Evolutionary conservation across 1,140 invertebrate genomes (phyloP).

Genomic region (Drosophila pachea): DNA sequence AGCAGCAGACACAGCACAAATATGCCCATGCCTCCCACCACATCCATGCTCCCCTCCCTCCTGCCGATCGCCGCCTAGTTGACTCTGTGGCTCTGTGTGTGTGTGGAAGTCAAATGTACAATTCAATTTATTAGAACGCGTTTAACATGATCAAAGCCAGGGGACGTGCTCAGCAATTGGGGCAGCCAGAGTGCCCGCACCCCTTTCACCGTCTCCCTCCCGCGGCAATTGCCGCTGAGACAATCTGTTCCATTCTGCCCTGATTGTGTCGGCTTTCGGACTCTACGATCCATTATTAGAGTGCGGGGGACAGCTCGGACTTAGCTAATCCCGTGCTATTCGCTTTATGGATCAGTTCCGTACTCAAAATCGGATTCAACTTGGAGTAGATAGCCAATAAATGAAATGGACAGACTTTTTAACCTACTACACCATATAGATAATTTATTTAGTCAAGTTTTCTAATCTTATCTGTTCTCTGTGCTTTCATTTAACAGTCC

Average conservation of each 20-base stretch:
- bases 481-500: slow-evolving; percentile 39
- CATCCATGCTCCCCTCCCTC: background rate
- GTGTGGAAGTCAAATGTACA: slow-evolving; percentile 69
- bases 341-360: too few species aligned
- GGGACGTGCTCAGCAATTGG: slow-evolving; percentile 28
- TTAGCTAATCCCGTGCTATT: background rate
- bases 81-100: slow-evolving; percentile 7
- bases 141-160: slow-evolving; percentile 58
- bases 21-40: background rate
- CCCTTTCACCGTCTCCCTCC: slow-evolving; percentile 1
- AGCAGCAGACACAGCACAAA: slow-evolving; percentile 23
- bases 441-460: too few species aligned
- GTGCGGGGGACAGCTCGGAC: slow-evolving; percentile 5
- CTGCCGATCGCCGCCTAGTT: background rate
- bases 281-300: background rate
- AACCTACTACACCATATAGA: background rate
- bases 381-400: too few species aligned
- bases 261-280: slow-evolving; percentile 35
- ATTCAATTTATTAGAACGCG: slow-evolving; percentile 76
- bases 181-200: slow-evolving; percentile 22
- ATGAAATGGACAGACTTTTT: background rate
- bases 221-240: slow-evolving; percentile 48
- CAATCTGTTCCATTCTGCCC: slow-evolving; percentile 56
- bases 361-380: too few species aligned
- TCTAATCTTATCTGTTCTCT: background rate